These are phyloP conservation scores for Hirudinaria manillensis DNA, from an alignment of 2,888 invertebrate genomes.

Conservation along the genomic window DNA sequence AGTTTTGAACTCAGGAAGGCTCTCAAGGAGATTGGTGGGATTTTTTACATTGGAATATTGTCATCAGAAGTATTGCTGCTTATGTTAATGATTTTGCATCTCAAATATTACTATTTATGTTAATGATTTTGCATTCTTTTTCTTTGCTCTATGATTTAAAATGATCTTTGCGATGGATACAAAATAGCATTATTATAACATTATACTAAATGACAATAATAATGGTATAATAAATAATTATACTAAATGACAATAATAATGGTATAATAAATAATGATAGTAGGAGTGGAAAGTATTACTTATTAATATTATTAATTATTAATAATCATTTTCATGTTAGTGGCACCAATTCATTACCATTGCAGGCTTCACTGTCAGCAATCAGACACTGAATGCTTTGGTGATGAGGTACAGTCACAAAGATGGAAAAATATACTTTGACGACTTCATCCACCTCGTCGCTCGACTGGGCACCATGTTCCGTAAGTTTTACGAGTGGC, in stretches of 20 bases:
- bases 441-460: conserved; percentile 89
- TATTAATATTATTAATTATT: too few species aligned
- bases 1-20: conserved; percentile 51
- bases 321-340: too few species aligned
- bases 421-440: conserved; percentile 78
- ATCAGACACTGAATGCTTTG: conserved; percentile 76
- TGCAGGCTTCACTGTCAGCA: conserved; percentile 74
- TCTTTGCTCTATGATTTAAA: too few species aligned
- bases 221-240: conserved; percentile 5
- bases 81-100: not conserved
- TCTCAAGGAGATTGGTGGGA: conserved; percentile 48
- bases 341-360: too few species aligned
- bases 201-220: conserved; percentile 11
- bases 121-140: too few species aligned
- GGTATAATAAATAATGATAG: not conserved
- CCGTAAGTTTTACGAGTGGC: conserved; percentile 61
- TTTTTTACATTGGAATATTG: not conserved
- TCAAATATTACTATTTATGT: too few species aligned
- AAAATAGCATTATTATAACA: too few species aligned
- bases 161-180: too few species aligned
- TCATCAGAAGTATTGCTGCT: not conserved
- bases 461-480: conserved; percentile 89
- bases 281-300: too few species aligned
- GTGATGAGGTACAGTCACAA: conserved; percentile 80
- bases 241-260: conserved; percentile 10